Evolutionary conservation across 2,888 invertebrate genomes (phyloP).

Genomic region (Agrochola lychnidis): DNA sequence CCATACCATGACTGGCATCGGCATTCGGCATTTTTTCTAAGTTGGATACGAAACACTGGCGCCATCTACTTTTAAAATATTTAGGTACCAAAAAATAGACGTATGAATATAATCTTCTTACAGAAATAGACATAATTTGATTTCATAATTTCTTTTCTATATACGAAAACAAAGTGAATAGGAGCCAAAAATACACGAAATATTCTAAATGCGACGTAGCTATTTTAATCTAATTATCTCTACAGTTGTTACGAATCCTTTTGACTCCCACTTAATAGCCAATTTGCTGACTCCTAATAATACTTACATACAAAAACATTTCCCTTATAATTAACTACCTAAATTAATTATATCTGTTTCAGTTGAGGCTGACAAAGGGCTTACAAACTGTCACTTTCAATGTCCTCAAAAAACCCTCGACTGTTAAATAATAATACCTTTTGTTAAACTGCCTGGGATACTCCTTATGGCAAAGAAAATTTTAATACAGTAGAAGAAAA

Average conservation of each 20-base stretch:
- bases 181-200: not conserved
- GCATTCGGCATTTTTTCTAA: too few relatives aligned
- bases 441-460: slow-evolving; percentile 3
- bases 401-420: slow-evolving; percentile 32
- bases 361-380: slow-evolving; percentile 40
- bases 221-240: slow-evolving; percentile 5
- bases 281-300: slow-evolving; percentile 29
- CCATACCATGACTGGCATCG: too few relatives aligned
- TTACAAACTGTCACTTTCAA: slow-evolving; percentile 48
- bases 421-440: slow-evolving; percentile 36
- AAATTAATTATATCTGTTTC: slow-evolving; percentile 50
- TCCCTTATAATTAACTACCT: slow-evolving; percentile 26
- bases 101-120: not conserved
- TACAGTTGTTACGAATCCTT: slow-evolving; percentile 6
- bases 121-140: not conserved
- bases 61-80: not conserved
- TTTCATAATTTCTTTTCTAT: not conserved
- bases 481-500: slow-evolving; percentile 3
- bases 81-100: too few relatives aligned
- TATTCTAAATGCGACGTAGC: not conserved
- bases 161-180: not conserved
- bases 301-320: slow-evolving; percentile 23
- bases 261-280: slow-evolving; percentile 13
- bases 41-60: not conserved
- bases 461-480: not conserved